Base-by-base conservation (phyloP, 2,113 vertebrate species). In the Dasyprocta punctata region DNA sequence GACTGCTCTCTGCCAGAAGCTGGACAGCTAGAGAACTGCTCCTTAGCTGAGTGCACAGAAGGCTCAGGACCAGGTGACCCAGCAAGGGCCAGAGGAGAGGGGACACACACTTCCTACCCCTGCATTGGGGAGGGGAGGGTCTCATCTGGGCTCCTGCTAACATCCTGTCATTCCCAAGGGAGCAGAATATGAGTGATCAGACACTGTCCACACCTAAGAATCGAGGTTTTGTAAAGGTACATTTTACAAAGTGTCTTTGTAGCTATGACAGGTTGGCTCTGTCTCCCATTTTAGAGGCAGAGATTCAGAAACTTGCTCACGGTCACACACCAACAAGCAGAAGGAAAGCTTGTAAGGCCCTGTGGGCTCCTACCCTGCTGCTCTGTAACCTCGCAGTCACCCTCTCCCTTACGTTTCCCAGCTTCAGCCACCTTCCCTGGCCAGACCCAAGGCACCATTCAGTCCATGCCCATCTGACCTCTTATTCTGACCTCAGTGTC, bases 401-500 rank as follows among this genome's bases (percentile, higher is more conserved):
- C 16, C 17, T 58, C 14, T 58, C 36, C 67, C 38, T 73, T 9
- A 0, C 0, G 0, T 6, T 38, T 28, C 5, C 20, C 65, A 17
- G 61, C 14, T 28, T 84, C 36, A 12, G 44, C 7, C 33, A n/a
- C 41, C 24, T 47, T n/a, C 5, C 24, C 26, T 67, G 54, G 16
- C 7, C 10, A 2, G 67, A 56, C 28, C 93, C 52, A 11, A 3
- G 9, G 14, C 13, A 56, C 19, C 13, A 0, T 10, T 85, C 69
- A 44, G 8, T 41, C 47, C 73, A 26, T 0, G 4, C 11, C 47
- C 47, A 17, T 84, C 52, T 28, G 33, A 44, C 65, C 14, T 89
- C 54, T 67, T 73, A 52, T 52, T 92, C 81, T 61, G 36, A 67
- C 60, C 41, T 95, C 78, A 38, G 47, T 20, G 94, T 92, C 89